Base-by-base conservation (phyloP, 2,888 invertebrate genomes). In the Caenorhabditis angaria region DNA sequence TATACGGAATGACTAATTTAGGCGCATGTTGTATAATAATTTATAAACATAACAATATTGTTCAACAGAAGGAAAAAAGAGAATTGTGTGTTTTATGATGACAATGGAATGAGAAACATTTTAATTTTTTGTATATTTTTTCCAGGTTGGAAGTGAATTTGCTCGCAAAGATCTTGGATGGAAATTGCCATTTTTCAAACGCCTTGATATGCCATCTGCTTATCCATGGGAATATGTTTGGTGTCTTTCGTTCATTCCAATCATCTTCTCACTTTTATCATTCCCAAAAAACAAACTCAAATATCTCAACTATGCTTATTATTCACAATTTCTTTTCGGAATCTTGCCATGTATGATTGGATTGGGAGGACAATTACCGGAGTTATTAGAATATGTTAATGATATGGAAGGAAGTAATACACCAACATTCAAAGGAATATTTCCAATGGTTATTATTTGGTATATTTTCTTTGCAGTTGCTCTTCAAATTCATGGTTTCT, bases 371-470 rank as follows among this genome's bases (percentile, higher is more conserved):
- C 85, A 86, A 59, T 61, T 86, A 1, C 84, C 85, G 8, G 86
- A 86, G 59, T 71, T 86, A 2, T 22, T 81, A 28, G 83, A 82
- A 57, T 86, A 84, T 65, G 70, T 85, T 53, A 61, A 65, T 32
- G 77, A 86, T 58, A 72, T 75, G 56, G 84, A 83, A 29, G 73
- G 75, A 41, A 79, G 78, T 50, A 74, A 82, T 20, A 86, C 84
- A 22, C 86, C 86, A 27, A 86, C 85, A 22, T 84, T 86, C 75
- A 83, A 81, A 76, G 82, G 82, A 28, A 71, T 64, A 14, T 86
- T 86, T 70, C 85, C 85, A n/a, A 86, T 86, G 85, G 85, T 86
- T 24, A 80, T 84, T 66, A 76, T 85, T 53, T 85, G 86, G 86
- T 86, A 84, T 70, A 81, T 86, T 35, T 86, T 86, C 78, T 87